Conservation (phyloP, 92 coral and sea anemone genomes). For the Isaurus tuberculatus region DNA sequence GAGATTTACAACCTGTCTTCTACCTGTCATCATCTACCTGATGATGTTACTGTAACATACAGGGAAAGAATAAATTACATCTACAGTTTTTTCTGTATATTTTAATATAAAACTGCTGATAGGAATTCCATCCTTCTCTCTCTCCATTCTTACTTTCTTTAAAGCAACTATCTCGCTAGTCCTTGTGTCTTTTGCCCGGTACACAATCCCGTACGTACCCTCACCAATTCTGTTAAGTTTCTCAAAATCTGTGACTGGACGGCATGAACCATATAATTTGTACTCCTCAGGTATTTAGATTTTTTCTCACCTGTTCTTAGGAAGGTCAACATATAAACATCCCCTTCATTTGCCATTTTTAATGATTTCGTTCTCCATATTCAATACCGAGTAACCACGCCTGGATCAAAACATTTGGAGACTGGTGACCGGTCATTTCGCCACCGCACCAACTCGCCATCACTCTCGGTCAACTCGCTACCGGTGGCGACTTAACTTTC, state of each 20-base stretch:
- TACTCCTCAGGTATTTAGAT: slow-evolving; percentile 70
- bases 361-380: neutral
- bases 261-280: slow-evolving; percentile 84
- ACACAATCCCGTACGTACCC: slow-evolving; percentile 98
- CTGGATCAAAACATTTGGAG: too few relatives aligned
- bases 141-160: slow-evolving; percentile 98
- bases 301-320: slow-evolving; percentile 73
- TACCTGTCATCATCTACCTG: too few relatives aligned
- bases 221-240: slow-evolving; percentile 97
- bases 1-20: too few relatives aligned
- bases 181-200: slow-evolving; percentile 88
- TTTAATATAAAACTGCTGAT: slow-evolving; percentile 97
- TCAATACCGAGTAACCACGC: neutral
- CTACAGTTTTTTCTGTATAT: too few relatives aligned
- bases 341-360: slow-evolving; percentile 40
- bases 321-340: slow-evolving; percentile 51
- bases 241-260: slow-evolving; percentile 97
- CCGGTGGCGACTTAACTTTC: too few relatives aligned
- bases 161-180: slow-evolving; percentile 88
- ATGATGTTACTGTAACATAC: too few relatives aligned
- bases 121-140: slow-evolving; percentile 94
- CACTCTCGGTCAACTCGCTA: too few relatives aligned
- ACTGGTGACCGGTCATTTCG: too few relatives aligned
- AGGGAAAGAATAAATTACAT: too few relatives aligned
- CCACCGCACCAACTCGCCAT: too few relatives aligned